phyloP scores from a whole-genome alignment of 2,888 invertebrate genomes.

The Agriotes lineatus region DNA sequence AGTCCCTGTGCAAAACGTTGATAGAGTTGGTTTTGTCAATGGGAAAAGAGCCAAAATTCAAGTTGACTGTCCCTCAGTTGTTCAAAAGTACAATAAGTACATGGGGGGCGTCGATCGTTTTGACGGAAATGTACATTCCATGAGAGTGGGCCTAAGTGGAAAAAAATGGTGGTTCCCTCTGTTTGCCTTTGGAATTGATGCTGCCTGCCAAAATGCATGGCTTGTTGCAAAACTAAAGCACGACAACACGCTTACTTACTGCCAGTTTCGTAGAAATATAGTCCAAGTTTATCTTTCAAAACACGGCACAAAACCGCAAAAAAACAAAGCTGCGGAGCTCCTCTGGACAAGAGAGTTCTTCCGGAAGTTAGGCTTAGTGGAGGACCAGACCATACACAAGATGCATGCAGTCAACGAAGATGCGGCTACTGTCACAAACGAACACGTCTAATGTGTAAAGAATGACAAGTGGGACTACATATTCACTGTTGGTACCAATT shows the following conservation, averaged over 20 bases:
- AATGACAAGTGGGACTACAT: neutral
- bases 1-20: neutral
- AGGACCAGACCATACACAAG: neutral
- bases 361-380: neutral
- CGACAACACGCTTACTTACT: neutral
- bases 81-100: conserved; percentile 3
- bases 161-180: conserved; percentile 21
- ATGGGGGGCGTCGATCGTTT: conserved; percentile 5
- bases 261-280: conserved; percentile 14
- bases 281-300: conserved; percentile 2
- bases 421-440: neutral
- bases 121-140: conserved; percentile 9
- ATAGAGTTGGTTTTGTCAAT: conserved; percentile 4
- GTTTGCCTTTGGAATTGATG: conserved; percentile 1
- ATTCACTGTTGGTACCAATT: conserved; percentile 15
- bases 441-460: neutral
- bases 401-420: neutral
- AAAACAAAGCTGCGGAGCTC: neutral
- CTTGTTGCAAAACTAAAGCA: neutral
- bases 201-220: conserved; percentile 17
- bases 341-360: neutral
- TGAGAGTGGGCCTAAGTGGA: too few species aligned
- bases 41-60: conserved; percentile 15
- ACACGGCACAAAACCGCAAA: neutral
- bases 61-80: neutral